phyloP scores from a whole-genome alignment of 2,797 vertebrate species.

The Balearica regulorum region DNA sequence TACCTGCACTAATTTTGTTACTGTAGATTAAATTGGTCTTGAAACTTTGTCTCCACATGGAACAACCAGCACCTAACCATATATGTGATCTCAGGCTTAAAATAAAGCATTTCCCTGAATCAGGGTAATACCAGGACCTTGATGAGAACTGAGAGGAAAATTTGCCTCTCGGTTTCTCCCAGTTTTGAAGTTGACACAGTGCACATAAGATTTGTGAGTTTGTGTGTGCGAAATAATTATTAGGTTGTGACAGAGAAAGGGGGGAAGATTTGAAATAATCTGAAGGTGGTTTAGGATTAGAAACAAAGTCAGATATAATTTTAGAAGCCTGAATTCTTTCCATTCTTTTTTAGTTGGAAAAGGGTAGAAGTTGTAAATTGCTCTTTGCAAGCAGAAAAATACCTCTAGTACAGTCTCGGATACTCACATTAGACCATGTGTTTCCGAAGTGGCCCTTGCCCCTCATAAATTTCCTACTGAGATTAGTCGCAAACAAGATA shows the following conservation, averaged over 20 bases:
- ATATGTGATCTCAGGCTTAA: background rate
- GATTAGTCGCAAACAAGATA: constrained; percentile 5
- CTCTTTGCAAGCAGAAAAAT: background rate
- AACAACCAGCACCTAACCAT: background rate
- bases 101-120: background rate
- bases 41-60: background rate
- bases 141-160: background rate
- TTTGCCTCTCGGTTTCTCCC: background rate
- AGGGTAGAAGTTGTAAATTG: background rate
- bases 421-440: background rate
- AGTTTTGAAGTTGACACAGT: background rate
- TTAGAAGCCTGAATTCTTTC: background rate
- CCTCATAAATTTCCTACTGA: background rate
- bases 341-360: background rate
- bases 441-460: background rate
- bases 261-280: background rate
- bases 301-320: background rate
- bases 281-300: background rate
- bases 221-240: background rate
- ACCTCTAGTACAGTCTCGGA: background rate
- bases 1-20: background rate
- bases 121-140: background rate
- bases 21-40: background rate
- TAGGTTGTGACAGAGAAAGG: background rate
- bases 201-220: background rate